These are phyloP conservation scores for Achatina immaculata DNA, from an alignment of 1,140 invertebrate species.

Conservation along the genomic window DNA sequence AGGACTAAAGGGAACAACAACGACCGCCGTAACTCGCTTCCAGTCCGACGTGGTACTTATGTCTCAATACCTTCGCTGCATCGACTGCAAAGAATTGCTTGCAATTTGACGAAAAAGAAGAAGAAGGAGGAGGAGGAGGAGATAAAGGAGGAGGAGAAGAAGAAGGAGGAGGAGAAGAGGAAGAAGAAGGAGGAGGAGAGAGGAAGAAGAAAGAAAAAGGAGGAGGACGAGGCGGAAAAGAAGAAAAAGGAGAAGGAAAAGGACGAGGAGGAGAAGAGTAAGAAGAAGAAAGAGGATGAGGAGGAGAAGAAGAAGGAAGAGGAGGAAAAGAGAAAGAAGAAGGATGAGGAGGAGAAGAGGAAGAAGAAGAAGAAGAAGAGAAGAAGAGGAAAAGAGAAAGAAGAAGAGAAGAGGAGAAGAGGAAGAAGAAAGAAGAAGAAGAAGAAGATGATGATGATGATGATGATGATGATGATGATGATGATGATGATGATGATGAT, in stretches of 20 bases:
- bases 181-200: too few species aligned
- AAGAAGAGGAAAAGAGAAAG: background rate
- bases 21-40: too few species aligned
- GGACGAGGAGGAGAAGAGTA: background rate
- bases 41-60: too few species aligned
- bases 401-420: slow-evolving; percentile 1
- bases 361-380: background rate
- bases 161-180: background rate
- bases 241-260: background rate
- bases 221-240: too few species aligned
- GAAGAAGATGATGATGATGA: background rate
- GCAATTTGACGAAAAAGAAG: too few species aligned
- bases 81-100: too few species aligned
- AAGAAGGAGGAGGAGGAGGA: slow-evolving; percentile 16
- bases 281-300: background rate
- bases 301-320: background rate
- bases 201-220: too few species aligned
- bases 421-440: background rate
- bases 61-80: too few species aligned
- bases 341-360: background rate
- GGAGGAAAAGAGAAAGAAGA: background rate
- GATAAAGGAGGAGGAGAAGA: background rate
- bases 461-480: background rate
- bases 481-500: background rate
- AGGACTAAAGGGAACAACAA: too few species aligned